phyloP scores from a whole-genome alignment of 2,888 invertebrate genomes.

The Gastrophysa polygoni region DNA sequence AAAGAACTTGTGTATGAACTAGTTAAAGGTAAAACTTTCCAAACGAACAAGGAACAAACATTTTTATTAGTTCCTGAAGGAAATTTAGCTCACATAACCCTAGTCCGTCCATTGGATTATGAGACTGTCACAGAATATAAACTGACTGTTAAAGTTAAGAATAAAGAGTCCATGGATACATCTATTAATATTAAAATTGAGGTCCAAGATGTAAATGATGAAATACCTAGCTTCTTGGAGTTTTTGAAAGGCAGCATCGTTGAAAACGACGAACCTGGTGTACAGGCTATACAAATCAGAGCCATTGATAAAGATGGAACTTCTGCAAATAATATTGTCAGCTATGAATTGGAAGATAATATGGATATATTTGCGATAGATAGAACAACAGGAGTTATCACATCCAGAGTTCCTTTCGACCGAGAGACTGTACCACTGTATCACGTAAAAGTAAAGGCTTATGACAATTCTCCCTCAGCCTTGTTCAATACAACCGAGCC shows the following conservation, averaged over 20 bases:
- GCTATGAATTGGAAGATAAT: conserved; percentile 74
- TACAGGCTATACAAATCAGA: conserved; percentile 82
- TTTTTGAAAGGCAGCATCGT: conserved; percentile 80
- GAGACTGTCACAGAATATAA: conserved; percentile 85
- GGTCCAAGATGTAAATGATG: conserved; percentile 89
- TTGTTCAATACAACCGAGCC: conserved; percentile 67
- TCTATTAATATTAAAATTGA: conserved; percentile 80
- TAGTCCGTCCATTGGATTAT: conserved; percentile 80
- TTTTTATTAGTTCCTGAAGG: conserved; percentile 68
- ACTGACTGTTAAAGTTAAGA: conserved; percentile 81
- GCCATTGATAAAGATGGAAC: conserved; percentile 90
- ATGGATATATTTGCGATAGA: conserved; percentile 82
- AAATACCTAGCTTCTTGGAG: conserved; percentile 85
- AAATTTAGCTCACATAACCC: conserved; percentile 74
- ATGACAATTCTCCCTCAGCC: conserved; percentile 88
- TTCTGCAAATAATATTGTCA: conserved; percentile 79
- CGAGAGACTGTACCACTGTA: conserved; percentile 85
- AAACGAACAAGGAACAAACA: conserved; percentile 82
- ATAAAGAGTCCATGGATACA: conserved; percentile 78
- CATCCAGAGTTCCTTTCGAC: conserved; percentile 81
- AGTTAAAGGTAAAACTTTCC: conserved; percentile 81
- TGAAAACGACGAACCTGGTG: conserved; percentile 84
- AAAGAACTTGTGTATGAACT: conserved; percentile 80
- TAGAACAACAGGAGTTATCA: conserved; percentile 84
- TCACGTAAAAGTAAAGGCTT: conserved; percentile 82